Evolutionary conservation across 1,140 invertebrate species (phyloP).

Genomic region (Eueides isabella): DNA sequence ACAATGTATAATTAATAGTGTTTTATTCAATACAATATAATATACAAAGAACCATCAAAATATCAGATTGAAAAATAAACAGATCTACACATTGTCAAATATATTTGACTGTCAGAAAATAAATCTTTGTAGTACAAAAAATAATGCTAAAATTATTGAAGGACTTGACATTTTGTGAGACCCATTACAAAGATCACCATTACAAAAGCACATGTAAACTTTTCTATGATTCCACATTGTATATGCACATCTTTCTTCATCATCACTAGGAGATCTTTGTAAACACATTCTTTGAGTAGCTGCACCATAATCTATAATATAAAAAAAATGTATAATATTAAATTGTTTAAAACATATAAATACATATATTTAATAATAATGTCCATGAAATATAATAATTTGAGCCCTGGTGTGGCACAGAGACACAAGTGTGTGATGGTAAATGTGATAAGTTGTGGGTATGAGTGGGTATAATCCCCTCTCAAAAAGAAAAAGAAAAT

Average conservation of each 20-base stretch:
- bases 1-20: too few relatives aligned
- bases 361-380: too few relatives aligned
- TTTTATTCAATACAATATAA: background rate
- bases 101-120: slow-evolving; percentile 1
- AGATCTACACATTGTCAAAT: background rate
- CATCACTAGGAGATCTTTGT: slow-evolving; percentile 92
- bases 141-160: slow-evolving; percentile 35
- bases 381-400: too few relatives aligned
- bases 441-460: too few relatives aligned
- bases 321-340: slow-evolving; percentile 26
- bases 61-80: slow-evolving; percentile 20
- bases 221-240: slow-evolving; percentile 90
- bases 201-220: slow-evolving; percentile 95
- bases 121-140: slow-evolving; percentile 18
- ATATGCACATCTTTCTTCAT: slow-evolving; percentile 93
- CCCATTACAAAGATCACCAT: slow-evolving; percentile 93
- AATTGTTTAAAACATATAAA: too few relatives aligned
- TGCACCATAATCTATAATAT: slow-evolving; percentile 89
- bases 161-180: slow-evolving; percentile 38
- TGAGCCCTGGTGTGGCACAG: too few relatives aligned
- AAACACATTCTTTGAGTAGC: slow-evolving; percentile 94
- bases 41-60: background rate
- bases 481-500: too few relatives aligned
- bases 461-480: too few relatives aligned
- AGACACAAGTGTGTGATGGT: too few relatives aligned